Evolutionary conservation across 1,140 invertebrate species (phyloP).

Genomic region (Drosophila parabipectinata): DNA sequence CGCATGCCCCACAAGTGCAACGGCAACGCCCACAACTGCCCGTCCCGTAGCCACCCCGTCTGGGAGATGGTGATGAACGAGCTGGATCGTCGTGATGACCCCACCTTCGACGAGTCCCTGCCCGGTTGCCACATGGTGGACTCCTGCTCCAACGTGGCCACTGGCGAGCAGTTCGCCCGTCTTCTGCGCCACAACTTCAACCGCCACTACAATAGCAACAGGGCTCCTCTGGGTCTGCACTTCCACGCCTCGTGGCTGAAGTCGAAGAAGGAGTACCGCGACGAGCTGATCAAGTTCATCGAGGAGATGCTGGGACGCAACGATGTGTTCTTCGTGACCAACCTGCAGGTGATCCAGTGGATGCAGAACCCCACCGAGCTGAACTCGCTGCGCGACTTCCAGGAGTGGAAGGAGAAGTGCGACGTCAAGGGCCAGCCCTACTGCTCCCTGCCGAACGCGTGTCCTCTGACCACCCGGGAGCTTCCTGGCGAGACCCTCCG

Average conservation of each 20-base stretch:
- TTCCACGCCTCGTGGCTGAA: constrained; percentile 98
- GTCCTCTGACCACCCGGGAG: constrained; percentile 94
- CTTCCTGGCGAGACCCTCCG: constrained; percentile 95
- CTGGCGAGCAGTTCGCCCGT: constrained; percentile 93
- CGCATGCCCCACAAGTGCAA: constrained; percentile 97
- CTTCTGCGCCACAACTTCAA: constrained; percentile 97
- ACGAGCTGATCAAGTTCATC: constrained; percentile 96
- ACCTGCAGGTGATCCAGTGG: constrained; percentile 98
- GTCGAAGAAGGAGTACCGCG: constrained; percentile 96
- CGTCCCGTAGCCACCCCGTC: constrained; percentile 94
- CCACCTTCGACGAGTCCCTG: constrained; percentile 94
- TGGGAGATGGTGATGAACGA: constrained; percentile 99
- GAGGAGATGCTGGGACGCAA: constrained; percentile 95
- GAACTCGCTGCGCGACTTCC: constrained; percentile 93
- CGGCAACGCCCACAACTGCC: constrained; percentile 96
- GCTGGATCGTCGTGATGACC: constrained; percentile 95
- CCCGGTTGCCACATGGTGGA: constrained; percentile 97
- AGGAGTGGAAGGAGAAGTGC: constrained; percentile 98
- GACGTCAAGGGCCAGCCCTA: constrained; percentile 96
- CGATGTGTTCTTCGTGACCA: constrained; percentile 97
- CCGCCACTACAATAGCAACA: constrained; percentile 95
- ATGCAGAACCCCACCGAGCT: constrained; percentile 98
- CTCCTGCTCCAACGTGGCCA: constrained; percentile 96
- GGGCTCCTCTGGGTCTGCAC: constrained; percentile 96
- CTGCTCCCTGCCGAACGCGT: constrained; percentile 96